Evolutionary conservation across 2,888 invertebrate species (phyloP).

Genomic region (Torymus auratus): DNA sequence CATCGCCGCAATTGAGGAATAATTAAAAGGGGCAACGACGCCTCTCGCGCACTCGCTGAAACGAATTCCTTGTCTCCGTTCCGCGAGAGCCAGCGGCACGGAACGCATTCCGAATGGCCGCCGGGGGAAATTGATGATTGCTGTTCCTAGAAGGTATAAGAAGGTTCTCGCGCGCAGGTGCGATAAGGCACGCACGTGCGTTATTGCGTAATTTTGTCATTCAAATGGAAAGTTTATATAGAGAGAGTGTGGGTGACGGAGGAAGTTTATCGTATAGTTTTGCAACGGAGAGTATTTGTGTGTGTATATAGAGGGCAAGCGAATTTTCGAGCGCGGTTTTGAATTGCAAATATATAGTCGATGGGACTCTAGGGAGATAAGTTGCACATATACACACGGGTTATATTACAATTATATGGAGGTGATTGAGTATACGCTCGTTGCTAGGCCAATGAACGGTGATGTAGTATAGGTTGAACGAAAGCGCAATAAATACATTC

Average conservation of each 20-base stretch:
- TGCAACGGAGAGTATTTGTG: not conserved
- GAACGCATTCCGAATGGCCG: constrained; percentile 18
- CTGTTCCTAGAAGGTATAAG: no score
- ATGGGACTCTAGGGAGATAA: no score
- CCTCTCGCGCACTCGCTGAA: constrained; percentile 5
- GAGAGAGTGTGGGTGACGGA: not conserved
- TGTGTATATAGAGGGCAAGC: no score
- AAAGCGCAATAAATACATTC: no score
- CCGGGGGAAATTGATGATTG: no score
- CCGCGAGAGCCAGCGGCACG: constrained; percentile 13
- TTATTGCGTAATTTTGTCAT: not conserved
- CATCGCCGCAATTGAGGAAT: constrained; percentile 54
- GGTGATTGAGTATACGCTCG: no score
- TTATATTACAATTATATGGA: no score
- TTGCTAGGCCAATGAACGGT: no score
- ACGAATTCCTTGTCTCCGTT: constrained; percentile 43
- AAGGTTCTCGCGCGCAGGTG: constrained; percentile 24
- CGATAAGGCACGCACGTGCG: constrained; percentile 43
- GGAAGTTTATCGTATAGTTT: not conserved
- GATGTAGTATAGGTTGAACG: no score
- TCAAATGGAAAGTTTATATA: constrained; percentile 23
- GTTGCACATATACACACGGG: no score
- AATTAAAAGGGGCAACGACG: constrained; percentile 36
- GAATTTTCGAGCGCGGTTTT: not conserved
- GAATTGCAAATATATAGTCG: constrained; percentile 12